phyloP scores from a whole-genome alignment of 1,140 invertebrate genomes.

The Papilio helenus region DNA sequence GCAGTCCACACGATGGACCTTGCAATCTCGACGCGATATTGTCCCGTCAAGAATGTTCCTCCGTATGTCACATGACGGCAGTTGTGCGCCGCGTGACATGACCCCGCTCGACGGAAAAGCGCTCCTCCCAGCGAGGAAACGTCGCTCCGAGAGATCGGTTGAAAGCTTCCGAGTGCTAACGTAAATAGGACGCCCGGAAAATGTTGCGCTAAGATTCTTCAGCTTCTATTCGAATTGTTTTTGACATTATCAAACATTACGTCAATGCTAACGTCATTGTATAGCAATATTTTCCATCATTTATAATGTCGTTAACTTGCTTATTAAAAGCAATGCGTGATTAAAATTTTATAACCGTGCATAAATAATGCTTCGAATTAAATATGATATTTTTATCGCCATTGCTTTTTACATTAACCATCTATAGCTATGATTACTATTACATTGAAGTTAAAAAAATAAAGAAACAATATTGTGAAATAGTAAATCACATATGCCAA shows the following conservation, averaged over 20 bases:
- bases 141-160: conserved; percentile 17
- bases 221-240: background rate
- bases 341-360: conserved; percentile 8
- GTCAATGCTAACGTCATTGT: background rate
- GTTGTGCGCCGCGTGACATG: background rate
- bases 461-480: background rate
- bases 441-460: background rate
- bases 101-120: background rate
- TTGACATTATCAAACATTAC: background rate
- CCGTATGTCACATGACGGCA: background rate
- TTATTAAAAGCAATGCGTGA: conserved; percentile 2
- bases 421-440: background rate
- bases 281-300: background rate
- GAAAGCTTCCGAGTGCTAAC: conserved; percentile 12
- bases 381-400: background rate
- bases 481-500: background rate
- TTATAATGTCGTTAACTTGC: background rate
- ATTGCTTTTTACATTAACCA: background rate
- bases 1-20: background rate
- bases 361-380: background rate
- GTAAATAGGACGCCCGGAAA: background rate
- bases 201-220: background rate
- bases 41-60: background rate
- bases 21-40: background rate
- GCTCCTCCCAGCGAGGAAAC: conserved; percentile 15